phyloP scores from a whole-genome alignment of 2,888 invertebrate species.

The Eupithecia subfuscata region DNA sequence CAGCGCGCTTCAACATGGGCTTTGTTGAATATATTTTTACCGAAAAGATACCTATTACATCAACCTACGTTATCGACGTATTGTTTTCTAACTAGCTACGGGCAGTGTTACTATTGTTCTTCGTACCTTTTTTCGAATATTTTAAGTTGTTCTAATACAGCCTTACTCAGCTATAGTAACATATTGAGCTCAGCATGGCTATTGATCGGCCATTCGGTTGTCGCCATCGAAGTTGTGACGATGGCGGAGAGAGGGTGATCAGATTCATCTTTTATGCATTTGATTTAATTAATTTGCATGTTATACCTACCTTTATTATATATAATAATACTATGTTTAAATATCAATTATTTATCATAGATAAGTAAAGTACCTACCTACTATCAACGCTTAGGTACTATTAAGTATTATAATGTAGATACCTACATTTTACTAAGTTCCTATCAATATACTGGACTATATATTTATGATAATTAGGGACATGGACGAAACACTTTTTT shows the following conservation, averaged over 20 bases:
- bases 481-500: no score
- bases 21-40: constrained; percentile 39
- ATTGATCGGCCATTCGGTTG: neutral
- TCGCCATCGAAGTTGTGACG: neutral
- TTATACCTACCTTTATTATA: no score
- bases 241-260: neutral
- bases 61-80: constrained; percentile 2
- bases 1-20: constrained; percentile 38
- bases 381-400: no score
- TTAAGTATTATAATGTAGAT: no score
- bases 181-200: neutral
- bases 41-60: neutral
- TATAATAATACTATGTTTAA: no score
- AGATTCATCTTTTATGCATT: neutral
- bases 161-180: neutral
- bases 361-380: no score
- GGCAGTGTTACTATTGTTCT: neutral
- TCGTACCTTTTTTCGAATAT: neutral
- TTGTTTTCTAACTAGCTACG: neutral
- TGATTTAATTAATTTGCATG: no score
- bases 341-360: no score
- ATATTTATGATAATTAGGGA: no score
- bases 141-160: neutral
- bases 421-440: no score
- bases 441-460: no score